Percentiles rank a stretch among this genome's conserved stretches.
phyloP scores from a whole-genome alignment of 2,888 invertebrate species.

The Macrostomum cliftonense region DNA sequence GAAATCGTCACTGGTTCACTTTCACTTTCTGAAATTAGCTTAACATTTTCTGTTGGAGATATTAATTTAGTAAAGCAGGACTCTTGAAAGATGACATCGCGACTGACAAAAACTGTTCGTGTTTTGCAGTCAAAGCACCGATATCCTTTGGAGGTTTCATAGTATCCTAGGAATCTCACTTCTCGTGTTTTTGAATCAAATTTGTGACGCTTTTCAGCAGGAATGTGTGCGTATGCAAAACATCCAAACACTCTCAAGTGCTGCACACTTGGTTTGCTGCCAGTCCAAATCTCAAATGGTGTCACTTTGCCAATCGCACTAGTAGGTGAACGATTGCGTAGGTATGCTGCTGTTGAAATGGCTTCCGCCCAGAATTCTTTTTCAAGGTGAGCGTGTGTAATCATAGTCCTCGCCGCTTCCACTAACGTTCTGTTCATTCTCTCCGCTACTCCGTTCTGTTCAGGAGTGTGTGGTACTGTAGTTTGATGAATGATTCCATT shows the following conservation, averaged over 20 bases:
- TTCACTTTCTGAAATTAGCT: too few species aligned
- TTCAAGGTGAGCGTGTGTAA: constrained; percentile 17
- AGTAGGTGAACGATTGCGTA: constrained; percentile 23
- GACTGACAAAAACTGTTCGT: constrained; percentile 4
- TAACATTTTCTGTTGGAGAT: constrained; percentile 3
- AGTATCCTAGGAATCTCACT: constrained; percentile 14
- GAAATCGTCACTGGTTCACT: too few species aligned
- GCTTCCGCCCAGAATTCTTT: constrained; percentile 27
- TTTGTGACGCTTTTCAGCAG: constrained; percentile 11
- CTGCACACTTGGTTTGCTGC: constrained; percentile 9
- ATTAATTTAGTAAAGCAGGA: constrained; percentile 2
- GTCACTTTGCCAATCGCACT: constrained; percentile 8
- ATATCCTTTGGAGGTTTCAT: constrained; percentile 6
- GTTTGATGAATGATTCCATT: constrained; percentile 22
- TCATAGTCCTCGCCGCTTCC: constrained; percentile 20
- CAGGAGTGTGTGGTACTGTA: constrained; percentile 22
- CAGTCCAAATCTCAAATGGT: constrained; percentile 14
- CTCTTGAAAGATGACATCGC: constrained; percentile 13
- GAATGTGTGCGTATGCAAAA: constrained; percentile 10
- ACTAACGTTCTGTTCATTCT: constrained; percentile 22
- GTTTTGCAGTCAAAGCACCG: constrained; percentile 7
- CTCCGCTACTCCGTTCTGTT: constrained; percentile 28
- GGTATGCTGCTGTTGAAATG: constrained; percentile 21
- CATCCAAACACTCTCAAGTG: constrained; percentile 12
- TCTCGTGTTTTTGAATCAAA: constrained; percentile 6